A percentile compares a stretch with the other conserved stretches of the same genome.
These are phyloP conservation scores for Drosophila kikkawai DNA, from an alignment of 1,140 invertebrate genomes.

Conservation along the genomic window DNA sequence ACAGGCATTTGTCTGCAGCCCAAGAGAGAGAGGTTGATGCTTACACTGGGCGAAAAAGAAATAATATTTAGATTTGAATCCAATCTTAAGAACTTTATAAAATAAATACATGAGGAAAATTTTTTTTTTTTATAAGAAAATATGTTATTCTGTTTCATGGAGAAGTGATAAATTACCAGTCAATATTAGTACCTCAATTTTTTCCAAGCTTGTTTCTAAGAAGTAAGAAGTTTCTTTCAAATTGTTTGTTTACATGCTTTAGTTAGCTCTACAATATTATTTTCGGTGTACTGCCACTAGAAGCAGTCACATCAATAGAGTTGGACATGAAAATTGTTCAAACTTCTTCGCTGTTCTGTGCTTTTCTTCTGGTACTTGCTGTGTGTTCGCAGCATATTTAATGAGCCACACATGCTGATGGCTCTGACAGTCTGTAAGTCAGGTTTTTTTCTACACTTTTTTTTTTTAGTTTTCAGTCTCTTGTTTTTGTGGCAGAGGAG, in stretches of 20 bases:
- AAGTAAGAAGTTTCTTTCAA: too few species aligned
- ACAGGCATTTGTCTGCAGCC: conserved; percentile 74
- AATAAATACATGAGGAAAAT: background rate
- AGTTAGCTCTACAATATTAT: background rate
- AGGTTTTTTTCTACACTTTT: conserved; percentile 23
- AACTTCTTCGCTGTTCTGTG: conserved; percentile 48
- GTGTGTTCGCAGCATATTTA: conserved; percentile 73
- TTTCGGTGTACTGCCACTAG: conserved; percentile 16
- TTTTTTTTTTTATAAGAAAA: background rate
- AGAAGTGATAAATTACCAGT: too few species aligned
- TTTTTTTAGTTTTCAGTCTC: background rate
- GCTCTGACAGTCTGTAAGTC: conserved; percentile 50
- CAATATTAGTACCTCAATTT: too few species aligned
- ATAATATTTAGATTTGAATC: background rate
- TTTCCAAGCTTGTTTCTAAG: too few species aligned
- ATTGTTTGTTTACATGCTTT: too few species aligned
- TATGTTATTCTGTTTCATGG: too few species aligned
- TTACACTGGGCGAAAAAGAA: conserved; percentile 5
- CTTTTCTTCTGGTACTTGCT: conserved; percentile 44
- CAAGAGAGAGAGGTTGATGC: conserved; percentile 24
- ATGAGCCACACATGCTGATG: conserved; percentile 72
- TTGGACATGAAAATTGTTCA: conserved; percentile 79
- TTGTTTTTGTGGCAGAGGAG: conserved; percentile 3
- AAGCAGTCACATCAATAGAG: conserved; percentile 69
- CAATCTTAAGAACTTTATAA: background rate